Evolutionary conservation across 2,888 invertebrate species (phyloP).

Genomic region (Orchesellides sinensis): DNA sequence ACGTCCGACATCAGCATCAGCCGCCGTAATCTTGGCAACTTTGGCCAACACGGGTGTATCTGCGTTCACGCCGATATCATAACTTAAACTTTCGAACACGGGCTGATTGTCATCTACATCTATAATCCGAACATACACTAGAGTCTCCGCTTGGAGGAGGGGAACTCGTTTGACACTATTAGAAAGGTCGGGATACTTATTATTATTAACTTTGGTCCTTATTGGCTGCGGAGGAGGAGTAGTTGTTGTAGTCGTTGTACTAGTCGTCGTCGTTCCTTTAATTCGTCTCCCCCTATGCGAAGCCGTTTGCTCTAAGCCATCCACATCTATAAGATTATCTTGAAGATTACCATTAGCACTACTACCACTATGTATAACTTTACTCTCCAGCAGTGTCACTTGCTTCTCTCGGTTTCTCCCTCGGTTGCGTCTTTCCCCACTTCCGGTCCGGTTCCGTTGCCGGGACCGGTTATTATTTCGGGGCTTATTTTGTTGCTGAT

Average conservation of each 20-base stretch:
- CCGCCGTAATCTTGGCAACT: conserved; percentile 82
- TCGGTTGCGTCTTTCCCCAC: conserved; percentile 38
- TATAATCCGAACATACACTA: conserved; percentile 70
- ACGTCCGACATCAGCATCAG: conserved; percentile 96
- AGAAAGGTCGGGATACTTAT: conserved; percentile 3
- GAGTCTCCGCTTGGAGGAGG: conserved; percentile 63
- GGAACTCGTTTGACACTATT: conserved; percentile 30
- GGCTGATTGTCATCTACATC: conserved; percentile 79
- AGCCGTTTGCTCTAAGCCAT: conserved; percentile 36
- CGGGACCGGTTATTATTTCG: conserved; percentile 36
- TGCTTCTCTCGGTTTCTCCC: conserved; percentile 22
- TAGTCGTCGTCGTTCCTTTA: conserved; percentile 12
- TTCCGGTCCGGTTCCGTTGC: conserved; percentile 55
- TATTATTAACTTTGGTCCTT: conserved; percentile 25
- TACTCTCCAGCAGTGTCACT: conserved; percentile 53
- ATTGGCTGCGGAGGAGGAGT: conserved; percentile 24
- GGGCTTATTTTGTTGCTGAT: conserved; percentile 41
- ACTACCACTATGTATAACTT: background rate
- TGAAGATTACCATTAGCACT: conserved; percentile 25
- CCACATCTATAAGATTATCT: conserved; percentile 55
- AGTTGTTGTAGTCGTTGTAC: conserved; percentile 47
- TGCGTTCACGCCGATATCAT: conserved; percentile 91
- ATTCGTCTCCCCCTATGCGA: conserved; percentile 24
- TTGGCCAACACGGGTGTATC: conserved; percentile 88
- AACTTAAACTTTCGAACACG: conserved; percentile 92